Evolutionary conservation across 2,797 vertebrate genomes (phyloP).

Genomic region (Amazona ochrocephala): DNA sequence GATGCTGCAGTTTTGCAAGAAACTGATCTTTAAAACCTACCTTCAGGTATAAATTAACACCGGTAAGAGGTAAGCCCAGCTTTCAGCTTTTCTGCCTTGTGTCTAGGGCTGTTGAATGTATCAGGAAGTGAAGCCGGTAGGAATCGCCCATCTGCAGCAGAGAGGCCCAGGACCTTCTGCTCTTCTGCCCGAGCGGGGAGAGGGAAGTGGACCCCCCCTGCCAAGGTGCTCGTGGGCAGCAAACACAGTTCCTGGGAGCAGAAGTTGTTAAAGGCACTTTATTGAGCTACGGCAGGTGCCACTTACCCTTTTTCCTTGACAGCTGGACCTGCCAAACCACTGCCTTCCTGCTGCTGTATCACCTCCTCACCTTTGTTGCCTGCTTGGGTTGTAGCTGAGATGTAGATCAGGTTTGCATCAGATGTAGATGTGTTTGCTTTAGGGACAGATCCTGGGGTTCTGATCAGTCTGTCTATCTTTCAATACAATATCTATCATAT

Average conservation of each 20-base stretch:
- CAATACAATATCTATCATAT: background rate
- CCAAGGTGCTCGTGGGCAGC: background rate
- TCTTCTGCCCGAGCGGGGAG: background rate
- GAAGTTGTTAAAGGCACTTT: background rate
- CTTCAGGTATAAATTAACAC: background rate
- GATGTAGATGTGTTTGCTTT: background rate
- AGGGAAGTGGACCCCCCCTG: background rate
- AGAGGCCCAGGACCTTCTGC: background rate
- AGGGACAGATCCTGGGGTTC: background rate
- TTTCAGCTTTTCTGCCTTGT: background rate
- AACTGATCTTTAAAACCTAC: background rate
- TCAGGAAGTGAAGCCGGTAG: background rate
- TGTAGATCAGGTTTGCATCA: background rate
- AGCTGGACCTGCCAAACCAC: background rate
- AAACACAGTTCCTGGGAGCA: background rate
- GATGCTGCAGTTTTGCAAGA: background rate
- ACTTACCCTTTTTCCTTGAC: background rate
- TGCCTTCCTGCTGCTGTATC: background rate
- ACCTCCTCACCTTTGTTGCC: background rate
- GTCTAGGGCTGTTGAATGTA: fast-evolving
- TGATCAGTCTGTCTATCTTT: background rate
- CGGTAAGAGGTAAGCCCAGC: background rate
- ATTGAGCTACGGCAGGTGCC: background rate
- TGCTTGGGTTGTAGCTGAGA: background rate
- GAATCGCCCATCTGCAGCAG: background rate